Evolutionary conservation across 2,113 vertebrate genomes (phyloP).

Genomic region (Saguinus midas): DNA sequence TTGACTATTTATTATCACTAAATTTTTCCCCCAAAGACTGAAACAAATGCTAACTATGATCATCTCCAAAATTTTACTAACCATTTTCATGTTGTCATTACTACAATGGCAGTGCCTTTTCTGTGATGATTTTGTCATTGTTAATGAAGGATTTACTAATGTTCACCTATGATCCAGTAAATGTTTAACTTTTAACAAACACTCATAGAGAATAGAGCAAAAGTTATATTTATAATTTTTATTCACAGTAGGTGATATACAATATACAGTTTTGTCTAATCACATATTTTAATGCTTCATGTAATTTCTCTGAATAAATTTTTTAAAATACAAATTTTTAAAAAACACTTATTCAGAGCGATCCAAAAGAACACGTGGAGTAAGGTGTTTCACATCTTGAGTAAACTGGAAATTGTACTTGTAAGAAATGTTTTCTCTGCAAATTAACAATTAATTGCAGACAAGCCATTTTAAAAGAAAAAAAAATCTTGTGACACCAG

Average conservation of each 20-base stretch:
- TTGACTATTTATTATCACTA: neutral
- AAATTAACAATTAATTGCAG: neutral
- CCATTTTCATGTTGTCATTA: conserved; percentile 23
- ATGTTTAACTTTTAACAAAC: neutral
- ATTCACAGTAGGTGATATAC: neutral
- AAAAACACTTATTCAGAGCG: neutral
- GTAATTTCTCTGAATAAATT: neutral
- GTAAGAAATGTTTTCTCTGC: neutral
- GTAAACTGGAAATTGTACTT: conserved; percentile 25
- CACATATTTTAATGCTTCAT: neutral
- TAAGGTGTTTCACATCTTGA: neutral
- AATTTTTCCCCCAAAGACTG: neutral
- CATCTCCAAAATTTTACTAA: neutral
- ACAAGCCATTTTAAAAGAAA: neutral
- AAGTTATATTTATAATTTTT: neutral
- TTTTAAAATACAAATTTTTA: neutral
- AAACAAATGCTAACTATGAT: neutral
- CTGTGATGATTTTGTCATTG: neutral
- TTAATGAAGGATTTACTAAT: neutral
- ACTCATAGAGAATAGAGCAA: neutral
- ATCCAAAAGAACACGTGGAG: neutral
- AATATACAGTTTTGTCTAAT: neutral
- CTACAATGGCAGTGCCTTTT: neutral
- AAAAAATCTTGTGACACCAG: neutral
- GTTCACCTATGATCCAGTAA: neutral